Base-by-base conservation (phyloP, 2,888 invertebrate species). In the Coelinius sp. region DNA sequence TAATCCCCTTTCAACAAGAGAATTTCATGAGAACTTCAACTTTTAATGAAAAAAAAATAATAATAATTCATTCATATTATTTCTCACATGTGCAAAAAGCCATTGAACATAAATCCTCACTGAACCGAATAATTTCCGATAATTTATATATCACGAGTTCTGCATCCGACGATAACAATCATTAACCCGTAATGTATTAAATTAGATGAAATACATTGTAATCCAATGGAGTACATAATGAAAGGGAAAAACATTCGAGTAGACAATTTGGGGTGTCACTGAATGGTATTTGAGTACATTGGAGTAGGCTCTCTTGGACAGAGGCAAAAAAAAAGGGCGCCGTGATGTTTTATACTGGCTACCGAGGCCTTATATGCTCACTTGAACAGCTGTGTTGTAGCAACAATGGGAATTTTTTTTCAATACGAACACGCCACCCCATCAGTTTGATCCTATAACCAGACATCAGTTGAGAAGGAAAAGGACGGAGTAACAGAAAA, bases 381-480 rank as follows among this genome's bases (percentile, higher is more conserved):
- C 78, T 81, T 82, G 77, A 77, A 84, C 86, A 86, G 86, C 85
- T 85, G 86, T 85, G 85, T 86, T 86, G 86, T 77, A 80, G 79
- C 86, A 86, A 86, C 86, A 86, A 83, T 84, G 85, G 84, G 24
- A 7, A 5, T 22, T 63, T 63, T 63, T 62, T 63, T 63, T 63
- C 14, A 41, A 22, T 41, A 8, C 24, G 12, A 44, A n/a, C 8
- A 20, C 59, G 31, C 31, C 59, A 59, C 59, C 59, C 59, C 59
- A 59, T 59, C 59, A 59, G 59, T 59, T 59, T 59, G 59, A 25
- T 14, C 35, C 31, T 17, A 59, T 59, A 59, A 59, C 59, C 35
- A 12, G 59, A 31, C 59, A 59, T 31, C 14, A 31, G 31, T n/a
- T 14, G 20, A 49, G 8, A 14, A 31, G n/a, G 31, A 17, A 59